Conservation (phyloP, 1,140 invertebrate genomes). For the Carposina sasakii region DNA sequence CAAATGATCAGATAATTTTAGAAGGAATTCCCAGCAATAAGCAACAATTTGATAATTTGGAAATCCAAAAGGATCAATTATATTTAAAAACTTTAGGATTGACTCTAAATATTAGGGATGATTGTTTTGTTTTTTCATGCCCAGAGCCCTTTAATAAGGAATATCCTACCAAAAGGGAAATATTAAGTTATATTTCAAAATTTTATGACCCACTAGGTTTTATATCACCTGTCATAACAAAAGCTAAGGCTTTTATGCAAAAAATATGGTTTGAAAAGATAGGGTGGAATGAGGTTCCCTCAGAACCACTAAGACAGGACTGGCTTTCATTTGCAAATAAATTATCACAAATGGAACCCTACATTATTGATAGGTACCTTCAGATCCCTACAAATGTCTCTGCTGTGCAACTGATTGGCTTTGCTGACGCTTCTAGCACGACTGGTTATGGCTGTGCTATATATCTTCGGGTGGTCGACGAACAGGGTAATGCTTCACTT, state of each 20-base stretch:
- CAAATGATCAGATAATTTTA: too few species aligned
- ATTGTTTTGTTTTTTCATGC: too few species aligned
- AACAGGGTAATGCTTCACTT: background rate
- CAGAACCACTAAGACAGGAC: background rate
- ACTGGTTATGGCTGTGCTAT: slow-evolving; percentile 4
- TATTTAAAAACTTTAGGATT: too few species aligned
- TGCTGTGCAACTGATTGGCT: background rate
- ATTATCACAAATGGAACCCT: slow-evolving; percentile 1
- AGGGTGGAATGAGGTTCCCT: background rate
- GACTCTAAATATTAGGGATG: too few species aligned
- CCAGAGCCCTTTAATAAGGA: too few species aligned
- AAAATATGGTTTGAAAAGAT: slow-evolving; percentile 1
- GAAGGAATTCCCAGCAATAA: too few species aligned
- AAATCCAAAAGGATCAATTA: too few species aligned
- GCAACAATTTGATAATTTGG: too few species aligned
- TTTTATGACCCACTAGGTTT: slow-evolving; percentile 3
- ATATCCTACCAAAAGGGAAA: slow-evolving; percentile 2
- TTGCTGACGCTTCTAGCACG: slow-evolving; percentile 1
- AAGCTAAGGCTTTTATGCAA: slow-evolving; percentile 4
- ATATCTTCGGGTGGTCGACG: slow-evolving; percentile 1
- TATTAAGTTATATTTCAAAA: slow-evolving; percentile 4
- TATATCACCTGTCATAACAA: background rate
- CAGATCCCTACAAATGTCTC: background rate
- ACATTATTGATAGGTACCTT: background rate
- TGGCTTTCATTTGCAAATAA: slow-evolving; percentile 6